Conservation (phyloP, 2,888 invertebrate genomes). For the Allolobophora icterica region DNA sequence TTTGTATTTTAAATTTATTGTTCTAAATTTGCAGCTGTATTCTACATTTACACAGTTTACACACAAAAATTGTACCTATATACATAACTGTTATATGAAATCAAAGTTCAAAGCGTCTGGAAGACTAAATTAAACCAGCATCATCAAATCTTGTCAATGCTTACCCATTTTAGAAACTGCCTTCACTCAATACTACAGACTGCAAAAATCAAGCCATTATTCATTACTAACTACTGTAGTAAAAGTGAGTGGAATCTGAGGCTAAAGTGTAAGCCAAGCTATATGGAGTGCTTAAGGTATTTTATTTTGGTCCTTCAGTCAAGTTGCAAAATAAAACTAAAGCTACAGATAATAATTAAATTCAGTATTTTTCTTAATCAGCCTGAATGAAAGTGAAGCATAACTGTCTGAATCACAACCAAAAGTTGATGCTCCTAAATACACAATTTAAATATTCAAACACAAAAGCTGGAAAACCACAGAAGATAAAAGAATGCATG, state of each 20-base stretch:
- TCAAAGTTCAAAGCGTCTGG: neutral
- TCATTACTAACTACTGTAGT: neutral
- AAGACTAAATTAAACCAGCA: neutral
- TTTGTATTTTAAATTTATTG: neutral
- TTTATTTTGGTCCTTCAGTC: neutral
- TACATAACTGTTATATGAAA: neutral
- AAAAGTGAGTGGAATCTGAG: neutral
- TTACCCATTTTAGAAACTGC: neutral
- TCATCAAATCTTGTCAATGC: neutral
- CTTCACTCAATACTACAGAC: neutral
- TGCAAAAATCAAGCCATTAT: neutral
- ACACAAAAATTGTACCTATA: neutral
- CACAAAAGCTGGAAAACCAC: neutral
- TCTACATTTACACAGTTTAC: slow-evolving; percentile 10
- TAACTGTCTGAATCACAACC: neutral
- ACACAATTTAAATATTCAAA: neutral
- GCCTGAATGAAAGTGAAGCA: neutral
- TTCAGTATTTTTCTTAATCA: neutral
- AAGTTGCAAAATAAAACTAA: neutral
- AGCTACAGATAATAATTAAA: slow-evolving; percentile 4
- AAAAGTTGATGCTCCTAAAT: neutral
- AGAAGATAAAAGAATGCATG: neutral
- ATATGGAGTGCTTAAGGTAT: neutral
- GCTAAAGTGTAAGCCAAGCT: neutral
- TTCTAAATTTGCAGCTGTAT: neutral